Conservation (phyloP, 2,888 invertebrate species). For the Odontothrips loti region DNA sequence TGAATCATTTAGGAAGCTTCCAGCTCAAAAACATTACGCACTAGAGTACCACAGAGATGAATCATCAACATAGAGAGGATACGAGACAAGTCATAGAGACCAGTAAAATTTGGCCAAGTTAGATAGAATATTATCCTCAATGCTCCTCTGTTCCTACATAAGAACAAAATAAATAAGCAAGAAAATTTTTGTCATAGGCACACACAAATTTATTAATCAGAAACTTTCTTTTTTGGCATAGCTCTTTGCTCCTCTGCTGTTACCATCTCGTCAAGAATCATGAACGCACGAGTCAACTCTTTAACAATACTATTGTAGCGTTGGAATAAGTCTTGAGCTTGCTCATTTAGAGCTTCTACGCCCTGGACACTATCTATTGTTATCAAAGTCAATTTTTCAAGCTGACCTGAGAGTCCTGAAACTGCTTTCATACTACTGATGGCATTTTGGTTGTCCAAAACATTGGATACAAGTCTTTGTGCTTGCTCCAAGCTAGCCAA, state of each 20-base stretch:
- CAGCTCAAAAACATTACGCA: too few species aligned
- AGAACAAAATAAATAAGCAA: not conserved
- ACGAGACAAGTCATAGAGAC: too few species aligned
- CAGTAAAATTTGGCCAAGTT: too few species aligned
- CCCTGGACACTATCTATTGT: constrained; percentile 4
- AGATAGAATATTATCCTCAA: too few species aligned
- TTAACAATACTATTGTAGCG: constrained; percentile 10
- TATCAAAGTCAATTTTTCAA: constrained; percentile 19
- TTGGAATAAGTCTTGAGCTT: constrained; percentile 5
- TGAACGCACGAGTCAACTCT: not conserved
- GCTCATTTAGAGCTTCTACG: constrained; percentile 11
- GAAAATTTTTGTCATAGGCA: too few species aligned
- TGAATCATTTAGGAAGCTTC: not conserved
- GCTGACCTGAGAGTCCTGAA: not conserved
- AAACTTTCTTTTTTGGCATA: constrained; percentile 16
- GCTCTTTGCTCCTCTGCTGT: not conserved
- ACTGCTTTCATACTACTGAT: constrained; percentile 14
- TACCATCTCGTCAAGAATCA: not conserved
- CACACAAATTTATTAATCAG: not conserved
- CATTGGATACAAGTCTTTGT: not conserved
- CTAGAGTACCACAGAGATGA: too few species aligned
- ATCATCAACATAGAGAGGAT: too few species aligned
- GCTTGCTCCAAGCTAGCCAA: not conserved
- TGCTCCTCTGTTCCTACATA: not conserved
- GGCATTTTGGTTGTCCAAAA: constrained; percentile 1